A percentile compares a stretch with the other conserved stretches of the same genome.
Conservation (phyloP, 2,113 vertebrate genomes). For the Anoplopoma fimbria region DNA sequence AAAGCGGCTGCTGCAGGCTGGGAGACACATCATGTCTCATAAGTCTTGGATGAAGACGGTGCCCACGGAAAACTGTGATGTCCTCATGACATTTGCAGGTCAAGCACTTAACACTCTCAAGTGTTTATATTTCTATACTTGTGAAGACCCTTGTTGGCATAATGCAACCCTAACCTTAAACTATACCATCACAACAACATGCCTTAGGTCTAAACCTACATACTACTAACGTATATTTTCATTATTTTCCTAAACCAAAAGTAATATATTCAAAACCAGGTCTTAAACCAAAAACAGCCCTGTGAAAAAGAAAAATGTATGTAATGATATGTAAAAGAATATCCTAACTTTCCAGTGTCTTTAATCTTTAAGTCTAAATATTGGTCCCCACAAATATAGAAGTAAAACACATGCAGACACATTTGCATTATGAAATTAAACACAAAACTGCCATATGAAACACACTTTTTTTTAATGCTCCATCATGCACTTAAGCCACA, state of each 20-base stretch:
- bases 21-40: conserved; percentile 97
- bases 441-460: neutral
- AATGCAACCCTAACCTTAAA: neutral
- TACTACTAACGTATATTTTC: neutral
- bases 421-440: neutral
- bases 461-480: neutral
- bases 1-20: conserved; percentile 94
- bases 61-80: conserved; percentile 97
- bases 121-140: conserved; percentile 18
- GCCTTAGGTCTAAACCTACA: neutral
- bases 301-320: too few species aligned
- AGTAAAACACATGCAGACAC: neutral
- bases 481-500: neutral
- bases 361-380: neutral
- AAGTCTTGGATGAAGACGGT: conserved; percentile 99
- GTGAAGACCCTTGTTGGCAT: neutral
- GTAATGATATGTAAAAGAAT: too few species aligned
- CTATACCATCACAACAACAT: neutral
- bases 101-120: conserved; percentile 32
- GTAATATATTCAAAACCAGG: neutral
- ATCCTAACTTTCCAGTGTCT: neutral
- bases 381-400: neutral
- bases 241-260: neutral
- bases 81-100: conserved; percentile 98
- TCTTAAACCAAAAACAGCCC: neutral